phyloP scores from a whole-genome alignment of 2,113 vertebrate genomes.

The Ursus arctos region DNA sequence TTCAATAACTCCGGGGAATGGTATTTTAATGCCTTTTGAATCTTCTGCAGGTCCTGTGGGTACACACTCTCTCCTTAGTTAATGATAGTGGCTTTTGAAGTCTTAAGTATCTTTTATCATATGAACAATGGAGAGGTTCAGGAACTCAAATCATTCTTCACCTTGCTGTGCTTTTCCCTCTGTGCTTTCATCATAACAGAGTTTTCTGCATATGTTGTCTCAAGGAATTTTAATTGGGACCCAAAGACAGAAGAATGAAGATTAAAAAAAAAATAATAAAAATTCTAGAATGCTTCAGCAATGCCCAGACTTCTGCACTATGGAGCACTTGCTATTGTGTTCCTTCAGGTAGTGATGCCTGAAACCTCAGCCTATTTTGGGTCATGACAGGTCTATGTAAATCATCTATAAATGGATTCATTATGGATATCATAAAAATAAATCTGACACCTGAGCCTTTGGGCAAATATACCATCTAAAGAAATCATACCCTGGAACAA shows the following conservation, averaged over 20 bases:
- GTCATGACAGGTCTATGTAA: slow-evolving; percentile 58
- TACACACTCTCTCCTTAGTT: not conserved
- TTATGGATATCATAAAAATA: slow-evolving; percentile 75
- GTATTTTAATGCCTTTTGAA: not conserved
- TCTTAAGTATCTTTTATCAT: not conserved
- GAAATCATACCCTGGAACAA: slow-evolving; percentile 48
- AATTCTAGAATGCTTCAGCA: not conserved
- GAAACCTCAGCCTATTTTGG: slow-evolving; percentile 39
- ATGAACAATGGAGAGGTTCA: not conserved
- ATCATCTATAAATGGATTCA: slow-evolving; percentile 73
- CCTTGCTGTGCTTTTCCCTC: not conserved
- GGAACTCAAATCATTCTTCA: not conserved
- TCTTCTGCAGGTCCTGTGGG: not conserved
- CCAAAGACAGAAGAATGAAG: not conserved
- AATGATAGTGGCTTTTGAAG: not conserved
- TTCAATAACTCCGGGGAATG: not conserved
- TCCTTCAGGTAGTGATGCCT: not conserved
- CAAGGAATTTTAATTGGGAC: not conserved
- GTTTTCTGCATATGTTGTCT: not conserved
- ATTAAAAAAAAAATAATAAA: not conserved
- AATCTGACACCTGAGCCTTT: slow-evolving; percentile 61
- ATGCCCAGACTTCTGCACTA: not conserved
- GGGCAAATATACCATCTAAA: slow-evolving; percentile 62
- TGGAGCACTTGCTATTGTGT: not conserved
- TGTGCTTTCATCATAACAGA: not conserved